phyloP scores from a whole-genome alignment of 2,888 invertebrate genomes.

The Carterocephalus palaemon region DNA sequence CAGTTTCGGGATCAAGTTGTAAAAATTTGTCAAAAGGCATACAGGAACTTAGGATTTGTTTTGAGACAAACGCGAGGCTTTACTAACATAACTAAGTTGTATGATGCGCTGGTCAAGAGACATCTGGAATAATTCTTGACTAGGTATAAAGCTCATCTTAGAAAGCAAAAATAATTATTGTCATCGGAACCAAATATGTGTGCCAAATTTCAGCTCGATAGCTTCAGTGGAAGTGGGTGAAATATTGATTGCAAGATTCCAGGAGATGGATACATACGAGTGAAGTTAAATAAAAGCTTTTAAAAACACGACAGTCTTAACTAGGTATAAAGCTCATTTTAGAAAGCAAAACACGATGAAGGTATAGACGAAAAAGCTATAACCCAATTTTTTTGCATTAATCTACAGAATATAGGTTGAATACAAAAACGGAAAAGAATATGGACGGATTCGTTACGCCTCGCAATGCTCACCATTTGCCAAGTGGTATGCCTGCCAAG shows the following conservation, averaged over 20 bases:
- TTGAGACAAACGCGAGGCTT: constrained; percentile 8
- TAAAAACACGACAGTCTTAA: no score
- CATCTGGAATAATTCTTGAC: constrained; percentile 2
- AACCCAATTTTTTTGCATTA: constrained; percentile 48
- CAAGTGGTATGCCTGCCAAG: constrained; percentile 63
- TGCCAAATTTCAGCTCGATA: no score
- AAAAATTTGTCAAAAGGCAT: not conserved
- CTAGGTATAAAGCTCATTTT: no score
- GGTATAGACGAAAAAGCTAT: constrained; percentile 23
- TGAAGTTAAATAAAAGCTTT: no score
- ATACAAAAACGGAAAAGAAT: constrained; percentile 38
- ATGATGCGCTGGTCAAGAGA: not conserved
- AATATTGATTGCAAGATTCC: no score
- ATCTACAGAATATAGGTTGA: constrained; percentile 46
- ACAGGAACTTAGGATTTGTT: constrained; percentile 9
- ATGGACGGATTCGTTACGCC: constrained; percentile 51
- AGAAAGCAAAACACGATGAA: not conserved
- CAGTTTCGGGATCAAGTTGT: not conserved
- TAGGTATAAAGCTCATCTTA: no score
- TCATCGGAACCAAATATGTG: no score
- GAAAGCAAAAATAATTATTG: no score
- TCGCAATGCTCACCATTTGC: constrained; percentile 52
- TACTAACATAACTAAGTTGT: not conserved
- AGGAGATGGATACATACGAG: no score
- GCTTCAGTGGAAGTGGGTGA: no score